These are phyloP conservation scores for Empidonax traillii DNA, from an alignment of 2,113 vertebrate species.

Conservation along the genomic window DNA sequence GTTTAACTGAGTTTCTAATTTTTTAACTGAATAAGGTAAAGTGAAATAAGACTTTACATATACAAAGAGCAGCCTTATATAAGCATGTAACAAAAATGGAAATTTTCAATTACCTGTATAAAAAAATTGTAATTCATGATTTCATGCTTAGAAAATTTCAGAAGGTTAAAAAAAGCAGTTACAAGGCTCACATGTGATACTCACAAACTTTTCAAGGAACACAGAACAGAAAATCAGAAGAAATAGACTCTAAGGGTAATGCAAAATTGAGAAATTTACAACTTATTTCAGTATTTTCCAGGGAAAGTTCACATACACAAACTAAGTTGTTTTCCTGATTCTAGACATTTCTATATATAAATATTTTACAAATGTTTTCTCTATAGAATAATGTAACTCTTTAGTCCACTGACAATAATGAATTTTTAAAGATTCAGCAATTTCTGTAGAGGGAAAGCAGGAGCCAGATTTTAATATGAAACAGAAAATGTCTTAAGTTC, in stretches of 20 bases:
- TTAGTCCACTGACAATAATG: background rate
- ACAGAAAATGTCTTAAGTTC: background rate
- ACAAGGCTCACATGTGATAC: rapidly evolving
- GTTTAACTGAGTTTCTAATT: background rate
- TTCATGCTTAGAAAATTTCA: background rate
- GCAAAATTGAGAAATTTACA: background rate
- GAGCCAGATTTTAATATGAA: background rate
- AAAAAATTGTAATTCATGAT: background rate
- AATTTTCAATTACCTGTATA: background rate
- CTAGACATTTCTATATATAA: background rate
- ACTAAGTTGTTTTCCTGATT: background rate
- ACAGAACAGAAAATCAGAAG: background rate
- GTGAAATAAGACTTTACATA: background rate
- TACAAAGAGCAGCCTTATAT: background rate
- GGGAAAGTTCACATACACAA: background rate
- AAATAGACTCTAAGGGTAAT: background rate
- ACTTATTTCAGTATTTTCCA: background rate
- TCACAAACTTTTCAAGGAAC: background rate
- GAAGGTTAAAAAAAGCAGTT: background rate
- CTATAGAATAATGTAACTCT: background rate
- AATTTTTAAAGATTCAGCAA: background rate
- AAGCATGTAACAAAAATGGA: background rate
- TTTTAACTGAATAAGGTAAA: background rate
- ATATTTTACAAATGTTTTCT: background rate
- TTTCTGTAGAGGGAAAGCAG: background rate